Evolutionary conservation across 2,797 vertebrate genomes (phyloP).

Genomic region (Triplophysa yarkandensis): DNA sequence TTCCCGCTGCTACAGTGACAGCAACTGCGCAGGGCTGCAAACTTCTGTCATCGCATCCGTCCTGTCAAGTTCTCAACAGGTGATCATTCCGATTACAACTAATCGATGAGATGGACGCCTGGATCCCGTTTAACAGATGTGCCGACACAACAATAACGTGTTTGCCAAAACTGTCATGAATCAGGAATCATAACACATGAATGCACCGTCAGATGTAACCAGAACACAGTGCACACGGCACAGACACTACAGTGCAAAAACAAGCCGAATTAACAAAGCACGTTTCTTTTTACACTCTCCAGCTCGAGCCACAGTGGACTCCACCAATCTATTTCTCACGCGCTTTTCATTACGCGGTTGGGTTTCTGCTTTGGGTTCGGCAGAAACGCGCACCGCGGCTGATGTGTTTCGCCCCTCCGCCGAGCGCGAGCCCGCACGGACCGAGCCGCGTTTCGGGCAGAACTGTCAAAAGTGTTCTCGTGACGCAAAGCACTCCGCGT

Average conservation of each 20-base stretch:
- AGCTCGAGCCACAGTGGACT: no score
- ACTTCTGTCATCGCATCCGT: conserved; percentile 12
- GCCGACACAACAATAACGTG: no score
- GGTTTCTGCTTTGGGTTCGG: background rate
- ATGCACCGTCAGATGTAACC: no score
- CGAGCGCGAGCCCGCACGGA: conserved; percentile 4
- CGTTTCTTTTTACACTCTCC: no score
- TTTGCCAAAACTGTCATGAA: no score
- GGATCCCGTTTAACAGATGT: no score
- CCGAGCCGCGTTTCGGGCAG: conserved; percentile 49
- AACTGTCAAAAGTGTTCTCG: conserved; percentile 62
- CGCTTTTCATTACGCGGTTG: background rate
- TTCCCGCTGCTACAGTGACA: conserved; percentile 18
- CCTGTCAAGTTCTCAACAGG: background rate
- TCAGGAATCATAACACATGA: no score
- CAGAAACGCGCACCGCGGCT: background rate
- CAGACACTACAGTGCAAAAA: no score
- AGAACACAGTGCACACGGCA: no score
- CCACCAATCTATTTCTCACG: background rate
- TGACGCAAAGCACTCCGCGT: conserved; percentile 49
- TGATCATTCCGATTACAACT: background rate
- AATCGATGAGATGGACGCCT: no score
- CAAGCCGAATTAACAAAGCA: no score
- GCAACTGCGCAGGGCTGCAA: background rate
- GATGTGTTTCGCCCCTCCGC: background rate